Percentiles rank a stretch among this genome's conserved stretches.
phyloP scores from a whole-genome alignment of 23 tunicate genomes.

The Botrylloides violaceus region DNA sequence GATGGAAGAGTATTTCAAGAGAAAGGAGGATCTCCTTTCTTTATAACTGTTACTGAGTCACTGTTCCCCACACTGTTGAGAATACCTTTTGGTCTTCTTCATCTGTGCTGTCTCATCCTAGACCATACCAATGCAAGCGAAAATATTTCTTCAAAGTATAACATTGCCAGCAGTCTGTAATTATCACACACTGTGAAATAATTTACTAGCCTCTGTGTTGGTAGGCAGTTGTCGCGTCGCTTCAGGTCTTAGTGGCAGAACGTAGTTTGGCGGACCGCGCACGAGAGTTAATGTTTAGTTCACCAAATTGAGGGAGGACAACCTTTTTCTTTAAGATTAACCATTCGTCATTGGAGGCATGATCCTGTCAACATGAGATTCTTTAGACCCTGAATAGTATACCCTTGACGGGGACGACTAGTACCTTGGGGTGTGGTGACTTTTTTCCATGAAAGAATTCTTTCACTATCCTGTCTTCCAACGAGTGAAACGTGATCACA shows the following conservation, averaged over 20 bases:
- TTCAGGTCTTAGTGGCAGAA: conserved; percentile 34
- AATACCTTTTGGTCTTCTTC: too few relatives aligned
- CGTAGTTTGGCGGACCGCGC: conserved; percentile 69
- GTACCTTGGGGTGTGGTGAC: neutral
- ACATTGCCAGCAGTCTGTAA: too few relatives aligned
- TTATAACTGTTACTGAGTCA: too few relatives aligned
- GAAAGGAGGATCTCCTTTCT: conserved; percentile 44
- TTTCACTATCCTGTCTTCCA: conserved; percentile 53
- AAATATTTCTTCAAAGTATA: too few relatives aligned
- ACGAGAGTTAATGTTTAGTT: conserved; percentile 42
- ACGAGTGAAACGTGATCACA: conserved; percentile 53
- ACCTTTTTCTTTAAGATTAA: conserved; percentile 16
- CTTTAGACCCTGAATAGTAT: too few relatives aligned
- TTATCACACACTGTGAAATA: neutral
- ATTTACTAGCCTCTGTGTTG: neutral
- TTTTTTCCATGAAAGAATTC: neutral
- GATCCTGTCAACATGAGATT: too few relatives aligned
- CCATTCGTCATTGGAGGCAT: conserved; percentile 12
- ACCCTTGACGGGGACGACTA: too few relatives aligned
- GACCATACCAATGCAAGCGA: too few relatives aligned
- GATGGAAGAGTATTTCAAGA: conserved; percentile 31
- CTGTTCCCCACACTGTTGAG: too few relatives aligned
- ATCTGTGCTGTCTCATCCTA: too few relatives aligned
- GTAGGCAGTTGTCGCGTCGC: neutral
- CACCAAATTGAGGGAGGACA: conserved; percentile 24